These are phyloP conservation scores for Parnassius smintheus DNA, from an alignment of 2,888 invertebrate species.

Conservation along the genomic window DNA sequence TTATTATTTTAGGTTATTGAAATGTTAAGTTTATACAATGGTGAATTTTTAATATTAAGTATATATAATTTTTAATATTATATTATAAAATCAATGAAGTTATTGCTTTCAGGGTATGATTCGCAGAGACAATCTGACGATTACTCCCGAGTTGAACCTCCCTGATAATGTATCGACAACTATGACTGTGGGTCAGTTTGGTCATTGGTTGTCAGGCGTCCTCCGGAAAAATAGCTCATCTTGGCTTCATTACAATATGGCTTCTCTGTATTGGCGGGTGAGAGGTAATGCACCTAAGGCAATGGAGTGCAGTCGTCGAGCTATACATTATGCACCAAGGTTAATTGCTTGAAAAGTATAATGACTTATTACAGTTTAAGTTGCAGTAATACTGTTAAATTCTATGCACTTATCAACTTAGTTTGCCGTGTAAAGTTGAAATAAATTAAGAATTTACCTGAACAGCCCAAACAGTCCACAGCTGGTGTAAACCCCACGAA, in stretches of 20 bases:
- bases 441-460: too few species aligned
- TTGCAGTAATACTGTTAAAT: too few species aligned
- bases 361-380: too few species aligned
- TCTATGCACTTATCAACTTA: too few species aligned
- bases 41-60: too few species aligned
- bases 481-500: too few species aligned
- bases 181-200: constrained; percentile 69
- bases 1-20: too few species aligned
- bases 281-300: constrained; percentile 88
- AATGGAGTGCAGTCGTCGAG: constrained; percentile 88
- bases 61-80: background rate
- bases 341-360: constrained; percentile 41
- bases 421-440: too few species aligned
- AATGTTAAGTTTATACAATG: too few species aligned
- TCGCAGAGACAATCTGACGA: constrained; percentile 56
- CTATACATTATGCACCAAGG: constrained; percentile 88
- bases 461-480: too few species aligned
- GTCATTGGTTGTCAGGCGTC: constrained; percentile 83
- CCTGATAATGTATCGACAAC: constrained; percentile 52
- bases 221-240: constrained; percentile 85
- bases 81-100: background rate
- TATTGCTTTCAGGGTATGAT: constrained; percentile 57
- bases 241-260: constrained; percentile 90
- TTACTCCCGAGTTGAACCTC: constrained; percentile 48
- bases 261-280: constrained; percentile 89